Conservation (phyloP, 2,113 vertebrate genomes). For the Podarcis raffonei region DNA sequence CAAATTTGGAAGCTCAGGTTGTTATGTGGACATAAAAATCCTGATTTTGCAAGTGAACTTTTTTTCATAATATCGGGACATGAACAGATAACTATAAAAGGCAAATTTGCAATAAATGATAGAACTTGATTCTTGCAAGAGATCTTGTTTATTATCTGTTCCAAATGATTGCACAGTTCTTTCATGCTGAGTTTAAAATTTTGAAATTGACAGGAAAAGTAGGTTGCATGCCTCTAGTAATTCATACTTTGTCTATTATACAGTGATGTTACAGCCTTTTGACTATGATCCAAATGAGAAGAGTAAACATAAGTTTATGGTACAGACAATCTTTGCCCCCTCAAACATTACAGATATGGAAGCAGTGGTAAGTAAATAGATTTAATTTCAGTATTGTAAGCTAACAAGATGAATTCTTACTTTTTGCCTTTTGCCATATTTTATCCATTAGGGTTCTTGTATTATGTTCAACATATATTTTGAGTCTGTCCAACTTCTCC, state of each 20-base stretch:
- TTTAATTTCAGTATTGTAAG: background rate
- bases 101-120: background rate
- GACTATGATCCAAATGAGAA: constrained; percentile 99
- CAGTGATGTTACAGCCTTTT: constrained; percentile 98
- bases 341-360: constrained; percentile 91
- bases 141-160: background rate
- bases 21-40: background rate
- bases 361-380: constrained; percentile 86
- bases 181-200: background rate
- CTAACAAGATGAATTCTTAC: background rate
- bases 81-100: background rate
- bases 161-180: background rate
- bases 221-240: background rate
- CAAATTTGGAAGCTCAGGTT: background rate
- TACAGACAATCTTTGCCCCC: constrained; percentile 97
- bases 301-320: constrained; percentile 99
- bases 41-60: constrained; percentile 3
- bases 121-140: background rate
- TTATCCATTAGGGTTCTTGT: background rate
- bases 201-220: background rate
- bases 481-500: background rate
- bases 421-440: background rate
- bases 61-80: background rate
- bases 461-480: background rate
- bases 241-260: constrained; percentile 49